These are phyloP conservation scores for Folsomia candida DNA, from an alignment of 2,888 invertebrate species.

Conservation along the genomic window DNA sequence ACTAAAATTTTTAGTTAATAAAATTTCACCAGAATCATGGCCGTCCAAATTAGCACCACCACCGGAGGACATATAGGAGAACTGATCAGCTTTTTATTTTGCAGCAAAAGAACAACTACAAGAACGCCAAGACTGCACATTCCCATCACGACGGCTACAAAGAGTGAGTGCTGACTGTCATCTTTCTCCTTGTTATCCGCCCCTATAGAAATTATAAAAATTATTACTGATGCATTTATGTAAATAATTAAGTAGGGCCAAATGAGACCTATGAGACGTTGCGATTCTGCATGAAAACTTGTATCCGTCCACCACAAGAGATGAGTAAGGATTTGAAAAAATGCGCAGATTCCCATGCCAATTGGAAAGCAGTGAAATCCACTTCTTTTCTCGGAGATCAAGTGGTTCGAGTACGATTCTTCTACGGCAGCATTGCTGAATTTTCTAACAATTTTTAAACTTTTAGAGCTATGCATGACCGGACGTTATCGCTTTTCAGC, in stretches of 20 bases:
- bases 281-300: neutral
- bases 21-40: neutral
- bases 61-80: neutral
- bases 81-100: neutral
- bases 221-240: neutral
- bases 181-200: neutral
- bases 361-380: conserved; percentile 5
- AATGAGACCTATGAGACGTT: neutral
- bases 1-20: no score
- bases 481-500: no score
- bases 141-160: neutral
- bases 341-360: neutral
- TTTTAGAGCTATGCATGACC: neutral
- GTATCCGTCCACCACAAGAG: conserved; percentile 5
- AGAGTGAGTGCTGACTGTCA: neutral
- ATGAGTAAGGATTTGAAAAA: neutral
- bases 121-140: neutral
- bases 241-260: neutral
- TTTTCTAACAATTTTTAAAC: neutral
- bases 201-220: neutral
- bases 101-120: neutral
- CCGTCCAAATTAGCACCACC: neutral
- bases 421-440: neutral
- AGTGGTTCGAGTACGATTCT: neutral
- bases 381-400: neutral